Conservation (phyloP, 92 coral and sea anemone species). For the Porites cylindrica region DNA sequence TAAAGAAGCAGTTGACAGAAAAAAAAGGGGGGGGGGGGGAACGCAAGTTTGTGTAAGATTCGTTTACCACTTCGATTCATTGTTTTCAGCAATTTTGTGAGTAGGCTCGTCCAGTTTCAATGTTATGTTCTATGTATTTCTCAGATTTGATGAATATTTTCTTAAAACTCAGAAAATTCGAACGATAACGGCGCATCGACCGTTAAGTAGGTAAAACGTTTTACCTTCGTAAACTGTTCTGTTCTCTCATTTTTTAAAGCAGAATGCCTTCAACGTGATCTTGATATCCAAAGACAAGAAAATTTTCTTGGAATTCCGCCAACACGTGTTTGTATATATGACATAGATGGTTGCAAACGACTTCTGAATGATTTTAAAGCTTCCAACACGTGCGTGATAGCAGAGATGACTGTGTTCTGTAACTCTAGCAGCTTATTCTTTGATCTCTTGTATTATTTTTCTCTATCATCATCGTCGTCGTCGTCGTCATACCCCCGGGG, state of each 20-base stretch:
- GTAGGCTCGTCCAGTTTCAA: conserved; percentile 9
- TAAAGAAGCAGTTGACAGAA: too few relatives aligned
- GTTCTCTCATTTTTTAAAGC: too few relatives aligned
- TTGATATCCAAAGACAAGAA: neutral
- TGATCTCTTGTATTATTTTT: too few relatives aligned
- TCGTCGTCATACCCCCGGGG: too few relatives aligned
- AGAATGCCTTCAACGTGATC: too few relatives aligned
- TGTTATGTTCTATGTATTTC: neutral
- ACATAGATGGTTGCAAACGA: conserved; percentile 14
- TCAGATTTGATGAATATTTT: neutral
- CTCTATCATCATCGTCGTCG: too few relatives aligned
- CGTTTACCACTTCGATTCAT: too few relatives aligned
- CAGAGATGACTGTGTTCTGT: neutral
- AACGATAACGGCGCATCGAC: neutral
- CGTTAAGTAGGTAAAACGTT: too few relatives aligned
- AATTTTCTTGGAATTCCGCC: conserved; percentile 17
- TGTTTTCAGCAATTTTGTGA: neutral
- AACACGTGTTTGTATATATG: conserved; percentile 22
- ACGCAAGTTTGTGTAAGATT: too few relatives aligned
- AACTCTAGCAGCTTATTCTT: too few relatives aligned
- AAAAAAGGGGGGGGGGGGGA: too few relatives aligned
- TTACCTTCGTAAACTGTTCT: too few relatives aligned
- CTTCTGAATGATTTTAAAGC: neutral
- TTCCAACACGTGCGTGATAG: conserved; percentile 3
- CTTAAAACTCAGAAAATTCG: neutral